Percentiles rank a stretch among this genome's conserved stretches.
Evolutionary conservation across 2,888 invertebrate genomes (phyloP).

Genomic region (Nemurella pictetii): DNA sequence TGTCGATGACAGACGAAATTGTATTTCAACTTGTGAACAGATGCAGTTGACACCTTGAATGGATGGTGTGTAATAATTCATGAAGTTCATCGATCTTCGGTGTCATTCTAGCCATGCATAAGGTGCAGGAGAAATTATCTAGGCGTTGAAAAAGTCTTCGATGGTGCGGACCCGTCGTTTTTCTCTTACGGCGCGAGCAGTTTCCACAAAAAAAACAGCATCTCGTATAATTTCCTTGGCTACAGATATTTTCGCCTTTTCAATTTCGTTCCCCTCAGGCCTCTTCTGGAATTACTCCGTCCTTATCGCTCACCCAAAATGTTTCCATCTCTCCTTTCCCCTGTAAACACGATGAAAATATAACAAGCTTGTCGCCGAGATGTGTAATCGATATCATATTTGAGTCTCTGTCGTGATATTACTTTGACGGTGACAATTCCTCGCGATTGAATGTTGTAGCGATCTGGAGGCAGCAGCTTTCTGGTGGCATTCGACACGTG

Average conservation of each 20-base stretch:
- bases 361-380: too few relatives aligned
- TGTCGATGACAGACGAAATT: neutral
- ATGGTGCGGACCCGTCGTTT: neutral
- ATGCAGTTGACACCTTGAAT: neutral
- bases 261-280: neutral
- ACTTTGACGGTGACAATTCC: constrained; percentile 82
- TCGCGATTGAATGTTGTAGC: constrained; percentile 69
- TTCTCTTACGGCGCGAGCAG: neutral
- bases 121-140: neutral
- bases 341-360: constrained; percentile 52
- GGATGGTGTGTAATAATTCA: neutral
- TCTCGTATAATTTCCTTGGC: neutral
- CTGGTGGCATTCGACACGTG: constrained; percentile 77
- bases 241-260: neutral
- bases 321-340: constrained; percentile 90
- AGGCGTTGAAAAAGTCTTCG: neutral
- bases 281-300: constrained; percentile 4
- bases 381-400: too few relatives aligned
- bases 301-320: constrained; percentile 71
- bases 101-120: neutral
- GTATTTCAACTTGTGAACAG: neutral
- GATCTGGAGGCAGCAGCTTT: constrained; percentile 64
- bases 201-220: neutral
- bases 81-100: neutral
- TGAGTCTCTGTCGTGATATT: constrained; percentile 43